Evolutionary conservation across 2,113 vertebrate species (phyloP).

Genomic region (Theristicus caerulescens): DNA sequence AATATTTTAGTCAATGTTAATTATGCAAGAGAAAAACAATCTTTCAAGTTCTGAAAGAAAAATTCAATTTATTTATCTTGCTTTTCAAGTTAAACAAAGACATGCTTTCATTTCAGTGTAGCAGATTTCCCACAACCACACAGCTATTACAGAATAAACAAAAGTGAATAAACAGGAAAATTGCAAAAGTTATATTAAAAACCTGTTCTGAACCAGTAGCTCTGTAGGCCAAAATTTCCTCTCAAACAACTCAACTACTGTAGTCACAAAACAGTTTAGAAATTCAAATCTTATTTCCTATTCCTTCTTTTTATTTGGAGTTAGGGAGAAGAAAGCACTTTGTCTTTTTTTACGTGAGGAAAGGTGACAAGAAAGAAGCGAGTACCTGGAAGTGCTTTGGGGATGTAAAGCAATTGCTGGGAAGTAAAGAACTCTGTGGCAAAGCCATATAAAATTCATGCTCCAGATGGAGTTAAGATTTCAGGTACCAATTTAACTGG

Average conservation of each 20-base stretch:
- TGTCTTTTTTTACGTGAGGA: background rate
- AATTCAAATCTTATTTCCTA: background rate
- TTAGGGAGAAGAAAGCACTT: background rate
- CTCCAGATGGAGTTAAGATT: background rate
- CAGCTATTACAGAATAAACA: background rate
- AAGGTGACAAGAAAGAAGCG: background rate
- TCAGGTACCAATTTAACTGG: background rate
- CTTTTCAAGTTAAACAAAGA: constrained; percentile 20
- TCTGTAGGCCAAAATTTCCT: background rate
- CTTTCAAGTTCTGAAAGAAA: background rate
- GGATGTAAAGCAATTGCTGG: background rate
- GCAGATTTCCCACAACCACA: constrained; percentile 20
- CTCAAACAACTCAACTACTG: background rate
- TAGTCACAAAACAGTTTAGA: background rate
- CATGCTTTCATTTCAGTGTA: background rate
- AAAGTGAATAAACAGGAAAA: background rate
- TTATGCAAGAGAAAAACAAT: background rate
- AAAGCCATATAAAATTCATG: background rate
- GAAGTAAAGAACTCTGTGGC: background rate
- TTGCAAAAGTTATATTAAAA: background rate
- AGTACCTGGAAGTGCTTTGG: background rate
- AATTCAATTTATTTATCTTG: background rate
- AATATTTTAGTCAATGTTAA: background rate
- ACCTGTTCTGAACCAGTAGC: background rate
- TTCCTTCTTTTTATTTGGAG: background rate